These are phyloP conservation scores for Ameiurus melas DNA, from an alignment of 2,113 vertebrate species.

Conservation along the genomic window DNA sequence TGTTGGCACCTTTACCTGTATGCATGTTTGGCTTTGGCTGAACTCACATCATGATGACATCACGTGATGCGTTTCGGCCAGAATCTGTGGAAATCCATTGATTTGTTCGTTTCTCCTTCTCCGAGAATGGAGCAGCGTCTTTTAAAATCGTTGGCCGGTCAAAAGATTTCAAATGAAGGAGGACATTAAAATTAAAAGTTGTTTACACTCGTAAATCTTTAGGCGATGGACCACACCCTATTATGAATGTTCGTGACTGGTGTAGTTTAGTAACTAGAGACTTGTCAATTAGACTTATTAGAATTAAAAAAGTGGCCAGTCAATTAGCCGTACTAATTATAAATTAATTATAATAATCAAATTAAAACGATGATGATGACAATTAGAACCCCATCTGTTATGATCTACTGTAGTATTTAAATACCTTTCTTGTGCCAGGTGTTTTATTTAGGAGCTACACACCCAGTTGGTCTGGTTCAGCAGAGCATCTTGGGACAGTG, in stretches of 20 bases:
- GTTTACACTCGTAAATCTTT: no score
- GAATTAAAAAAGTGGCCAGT: neutral
- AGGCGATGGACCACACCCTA: neutral
- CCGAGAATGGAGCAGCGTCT: neutral
- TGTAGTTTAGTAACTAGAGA: neutral
- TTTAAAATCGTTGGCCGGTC: neutral
- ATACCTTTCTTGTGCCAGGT: neutral
- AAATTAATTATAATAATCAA: neutral
- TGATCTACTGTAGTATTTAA: neutral
- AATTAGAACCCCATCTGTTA: neutral
- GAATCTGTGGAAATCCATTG: neutral
- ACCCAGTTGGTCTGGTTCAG: neutral
- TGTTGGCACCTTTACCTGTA: no score
- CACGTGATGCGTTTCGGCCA: no score
- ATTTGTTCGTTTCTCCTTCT: neutral
- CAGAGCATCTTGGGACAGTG: neutral
- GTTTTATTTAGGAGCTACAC: no score
- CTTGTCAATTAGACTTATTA: neutral
- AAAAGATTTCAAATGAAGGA: neutral
- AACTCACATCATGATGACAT: no score
- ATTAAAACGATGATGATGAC: neutral
- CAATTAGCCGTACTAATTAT: neutral
- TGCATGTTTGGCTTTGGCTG: no score
- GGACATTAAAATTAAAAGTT: no score
- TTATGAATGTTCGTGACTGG: neutral